Evolutionary conservation across 2,888 invertebrate species (phyloP).

Genomic region (Cosmorhoe ocellata): DNA sequence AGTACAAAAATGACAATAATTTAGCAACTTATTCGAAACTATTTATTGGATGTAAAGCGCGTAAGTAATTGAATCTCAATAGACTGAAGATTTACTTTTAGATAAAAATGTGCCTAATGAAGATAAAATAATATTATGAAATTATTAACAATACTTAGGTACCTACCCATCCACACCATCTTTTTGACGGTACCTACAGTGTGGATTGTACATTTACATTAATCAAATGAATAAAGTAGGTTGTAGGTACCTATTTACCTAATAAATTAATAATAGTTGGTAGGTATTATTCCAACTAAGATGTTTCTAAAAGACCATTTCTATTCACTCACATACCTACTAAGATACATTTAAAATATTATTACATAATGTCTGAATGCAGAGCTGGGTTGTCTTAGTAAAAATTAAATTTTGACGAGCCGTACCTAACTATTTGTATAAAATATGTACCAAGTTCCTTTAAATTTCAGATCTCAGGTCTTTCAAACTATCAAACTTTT

Average conservation of each 20-base stretch:
- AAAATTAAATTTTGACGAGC: too few species aligned
- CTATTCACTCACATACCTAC: too few species aligned
- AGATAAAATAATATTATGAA: slow-evolving; percentile 1
- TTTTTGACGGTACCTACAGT: background rate
- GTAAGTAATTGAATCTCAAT: slow-evolving; percentile 34
- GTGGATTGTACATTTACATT: too few species aligned
- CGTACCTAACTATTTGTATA: too few species aligned
- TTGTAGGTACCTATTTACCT: too few species aligned
- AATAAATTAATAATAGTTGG: too few species aligned
- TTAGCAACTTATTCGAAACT: slow-evolving; percentile 22
- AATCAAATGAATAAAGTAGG: too few species aligned
- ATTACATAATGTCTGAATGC: too few species aligned
- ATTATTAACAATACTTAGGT: background rate
- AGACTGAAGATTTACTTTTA: slow-evolving; percentile 32
- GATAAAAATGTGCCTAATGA: slow-evolving; percentile 28
- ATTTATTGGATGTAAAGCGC: slow-evolving; percentile 28
- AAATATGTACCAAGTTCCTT: background rate
- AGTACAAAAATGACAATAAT: slow-evolving; percentile 74
- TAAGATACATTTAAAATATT: too few species aligned
- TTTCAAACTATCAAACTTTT: background rate
- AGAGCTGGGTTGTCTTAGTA: too few species aligned
- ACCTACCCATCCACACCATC: too few species aligned
- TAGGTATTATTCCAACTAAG: background rate
- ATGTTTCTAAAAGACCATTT: background rate
- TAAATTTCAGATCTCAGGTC: background rate